A percentile compares a stretch with the other conserved stretches of the same genome.
Conservation (phyloP, 2,888 invertebrate species). For the Dastarcus helophoroides region DNA sequence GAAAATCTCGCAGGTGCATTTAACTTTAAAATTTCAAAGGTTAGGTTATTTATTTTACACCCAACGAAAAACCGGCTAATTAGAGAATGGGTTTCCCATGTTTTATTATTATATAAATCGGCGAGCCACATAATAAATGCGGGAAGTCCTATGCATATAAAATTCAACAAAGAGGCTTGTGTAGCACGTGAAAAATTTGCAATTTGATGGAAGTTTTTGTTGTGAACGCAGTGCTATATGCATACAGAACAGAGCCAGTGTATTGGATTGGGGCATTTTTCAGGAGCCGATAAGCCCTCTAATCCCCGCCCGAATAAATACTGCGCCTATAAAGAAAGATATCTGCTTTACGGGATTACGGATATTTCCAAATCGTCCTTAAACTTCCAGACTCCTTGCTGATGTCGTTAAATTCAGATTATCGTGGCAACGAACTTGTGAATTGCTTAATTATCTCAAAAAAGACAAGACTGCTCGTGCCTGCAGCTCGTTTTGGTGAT, state of each 20-base stretch:
- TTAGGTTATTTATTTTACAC: too few species aligned
- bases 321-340: slow-evolving; percentile 30
- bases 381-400: slow-evolving; percentile 16
- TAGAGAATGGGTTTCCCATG: too few species aligned
- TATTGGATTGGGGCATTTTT: slow-evolving; percentile 30
- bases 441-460: slow-evolving; percentile 1
- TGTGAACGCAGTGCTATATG: slow-evolving; percentile 21
- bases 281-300: slow-evolving; percentile 30
- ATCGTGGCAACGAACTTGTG: slow-evolving; percentile 3
- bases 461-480: too few species aligned
- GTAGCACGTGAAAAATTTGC: slow-evolving; percentile 28
- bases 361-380: slow-evolving; percentile 27
- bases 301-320: slow-evolving; percentile 33
- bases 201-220: slow-evolving; percentile 29
- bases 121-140: slow-evolving; percentile 4
- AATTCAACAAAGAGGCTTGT: slow-evolving; percentile 12
- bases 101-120: too few species aligned
- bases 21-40: too few species aligned
- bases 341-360: slow-evolving; percentile 30
- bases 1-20: too few species aligned
- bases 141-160: slow-evolving; percentile 14
- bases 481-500: too few species aligned
- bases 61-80: too few species aligned
- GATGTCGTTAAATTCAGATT: slow-evolving; percentile 19
- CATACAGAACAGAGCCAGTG: slow-evolving; percentile 21